Evolutionary conservation across 2,888 invertebrate genomes (phyloP), one percentile per base, ranked within the genome.

Genomic region (Colletes collaris): DNA sequence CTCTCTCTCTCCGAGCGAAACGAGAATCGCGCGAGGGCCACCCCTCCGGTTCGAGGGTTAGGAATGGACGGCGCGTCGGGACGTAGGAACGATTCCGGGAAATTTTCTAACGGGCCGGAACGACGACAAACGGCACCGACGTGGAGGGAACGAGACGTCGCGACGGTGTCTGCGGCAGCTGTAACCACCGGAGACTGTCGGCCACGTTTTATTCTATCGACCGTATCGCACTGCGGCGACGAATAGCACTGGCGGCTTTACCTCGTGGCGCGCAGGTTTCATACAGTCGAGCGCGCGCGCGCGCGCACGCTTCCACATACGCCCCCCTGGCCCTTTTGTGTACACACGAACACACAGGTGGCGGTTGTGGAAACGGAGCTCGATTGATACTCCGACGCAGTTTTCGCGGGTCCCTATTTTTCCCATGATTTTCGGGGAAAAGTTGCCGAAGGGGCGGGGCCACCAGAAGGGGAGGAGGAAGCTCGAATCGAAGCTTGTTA

Each of bases 191-290:
- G 74, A 75, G 78, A 68, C 72, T 66, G 56, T 76, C 67, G 62
- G 62, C 81, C 75, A 81, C 79, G 83, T 83, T 75, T 79, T 83
- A 83, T 64, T 77, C 86, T 89, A 89, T 89, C 89, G 89, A 89
- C 88, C 89, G 89, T 88, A 89, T 89, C 89, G 88, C 88, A 89
- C 85, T 89, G 89, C 89, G 89, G 74, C 86, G 86, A 86, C 84
- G 84, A 85, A 86, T 86, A 79, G 83, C 80, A 83, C 82, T 81
- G 86, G 69, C 83, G 76, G 69, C 55, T 65, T 84, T 63, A 85
- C 89, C 88, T 84, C 83, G 85, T 86, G 85, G 72, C 84, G 84
- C 83, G 84, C 86, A 86, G 84, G 85, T 85, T 87, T 86, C 86
- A 85, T 86, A 78, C 62, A 72, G 65, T 62, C 62, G 76, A 66